These are phyloP conservation scores for Amphimallon solstitiale DNA, from an alignment of 2,888 invertebrate genomes.

Conservation along the genomic window DNA sequence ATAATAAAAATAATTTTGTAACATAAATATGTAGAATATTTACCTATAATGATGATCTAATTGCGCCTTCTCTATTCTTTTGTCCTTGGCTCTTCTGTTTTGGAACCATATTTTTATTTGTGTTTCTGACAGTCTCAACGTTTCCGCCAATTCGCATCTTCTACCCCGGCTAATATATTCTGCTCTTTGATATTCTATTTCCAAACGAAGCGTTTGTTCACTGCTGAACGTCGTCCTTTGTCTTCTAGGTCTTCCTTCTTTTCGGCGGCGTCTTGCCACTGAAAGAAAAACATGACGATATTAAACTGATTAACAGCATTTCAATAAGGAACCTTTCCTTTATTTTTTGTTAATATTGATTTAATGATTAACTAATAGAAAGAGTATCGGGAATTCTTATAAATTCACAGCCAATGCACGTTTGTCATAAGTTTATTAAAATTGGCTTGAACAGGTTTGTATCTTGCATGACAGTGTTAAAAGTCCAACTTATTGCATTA, in stretches of 20 bases:
- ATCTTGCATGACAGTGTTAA: too few species aligned
- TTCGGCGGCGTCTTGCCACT: conserved; percentile 87
- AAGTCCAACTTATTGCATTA: too few species aligned
- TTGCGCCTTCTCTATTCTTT: conserved; percentile 94
- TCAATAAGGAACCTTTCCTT: neutral
- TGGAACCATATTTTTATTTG: conserved; percentile 94
- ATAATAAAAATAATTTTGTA: too few species aligned
- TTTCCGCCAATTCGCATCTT: conserved; percentile 80
- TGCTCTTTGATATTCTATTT: conserved; percentile 89
- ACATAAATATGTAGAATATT: conserved; percentile 39
- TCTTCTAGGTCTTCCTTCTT: conserved; percentile 86
- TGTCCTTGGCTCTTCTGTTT: conserved; percentile 95
- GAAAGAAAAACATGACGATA: conserved; percentile 38
- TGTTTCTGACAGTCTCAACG: conserved; percentile 77
- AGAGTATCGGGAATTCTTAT: too few species aligned
- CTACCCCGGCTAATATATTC: conserved; percentile 92
- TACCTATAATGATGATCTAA: conserved; percentile 95
- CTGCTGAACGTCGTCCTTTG: conserved; percentile 95
- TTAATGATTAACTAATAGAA: too few species aligned
- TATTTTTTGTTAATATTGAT: too few species aligned
- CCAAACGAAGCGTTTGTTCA: conserved; percentile 89
- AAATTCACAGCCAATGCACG: too few species aligned
- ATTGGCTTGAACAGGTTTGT: too few species aligned
- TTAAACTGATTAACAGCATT: neutral
- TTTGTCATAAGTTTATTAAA: too few species aligned